These are phyloP conservation scores for Myxocyprinus asiaticus DNA, from an alignment of 2,113 vertebrate genomes.

Conservation along the genomic window DNA sequence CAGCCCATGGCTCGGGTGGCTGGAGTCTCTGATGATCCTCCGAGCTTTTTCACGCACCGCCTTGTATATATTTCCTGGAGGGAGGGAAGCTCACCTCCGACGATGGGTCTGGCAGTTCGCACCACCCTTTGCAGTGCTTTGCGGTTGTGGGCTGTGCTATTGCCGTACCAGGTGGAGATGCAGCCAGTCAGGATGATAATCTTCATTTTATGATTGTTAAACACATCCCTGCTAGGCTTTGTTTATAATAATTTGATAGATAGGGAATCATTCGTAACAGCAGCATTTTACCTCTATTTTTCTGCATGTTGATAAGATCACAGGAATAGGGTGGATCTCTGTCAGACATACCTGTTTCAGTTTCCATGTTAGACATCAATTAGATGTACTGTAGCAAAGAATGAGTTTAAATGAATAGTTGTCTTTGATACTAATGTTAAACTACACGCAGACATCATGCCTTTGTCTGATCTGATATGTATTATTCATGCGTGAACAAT, in stretches of 20 bases:
- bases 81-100: too few species aligned
- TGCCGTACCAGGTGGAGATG: too few species aligned
- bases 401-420: slow-evolving; percentile 14
- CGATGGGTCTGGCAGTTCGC: too few species aligned
- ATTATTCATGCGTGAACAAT: background rate
- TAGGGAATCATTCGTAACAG: slow-evolving; percentile 32
- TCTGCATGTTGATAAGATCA: slow-evolving; percentile 22
- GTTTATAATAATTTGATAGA: slow-evolving; percentile 33
- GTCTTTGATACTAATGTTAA: slow-evolving; percentile 43
- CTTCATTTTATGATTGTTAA: slow-evolving; percentile 17
- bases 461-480: slow-evolving; percentile 38
- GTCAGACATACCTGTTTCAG: background rate
- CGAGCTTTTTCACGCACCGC: too few species aligned
- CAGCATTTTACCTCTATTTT: slow-evolving; percentile 8
- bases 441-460: slow-evolving; percentile 28
- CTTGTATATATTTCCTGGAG: too few species aligned
- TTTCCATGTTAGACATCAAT: background rate
- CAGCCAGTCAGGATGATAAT: too few species aligned
- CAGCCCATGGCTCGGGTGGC: too few species aligned
- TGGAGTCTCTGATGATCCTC: too few species aligned
- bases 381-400: background rate
- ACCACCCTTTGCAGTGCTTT: too few species aligned
- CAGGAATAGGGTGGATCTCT: background rate
- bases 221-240: slow-evolving; percentile 17
- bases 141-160: too few species aligned